Conservation (phyloP, 1,140 invertebrate genomes). For the Halesus radiatus region DNA sequence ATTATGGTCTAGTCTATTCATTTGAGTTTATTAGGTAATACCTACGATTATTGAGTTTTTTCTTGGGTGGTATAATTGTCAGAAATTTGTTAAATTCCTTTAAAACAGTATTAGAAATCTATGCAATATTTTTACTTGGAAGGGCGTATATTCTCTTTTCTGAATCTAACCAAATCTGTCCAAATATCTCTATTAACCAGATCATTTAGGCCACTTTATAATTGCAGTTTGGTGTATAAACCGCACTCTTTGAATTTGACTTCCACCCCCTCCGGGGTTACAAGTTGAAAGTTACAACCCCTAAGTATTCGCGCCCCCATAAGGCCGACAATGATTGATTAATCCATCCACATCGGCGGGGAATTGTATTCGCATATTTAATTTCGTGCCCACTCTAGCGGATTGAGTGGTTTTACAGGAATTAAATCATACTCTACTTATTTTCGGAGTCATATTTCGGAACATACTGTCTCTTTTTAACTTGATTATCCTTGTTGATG, state of each 20-base stretch:
- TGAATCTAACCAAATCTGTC: too few relatives aligned
- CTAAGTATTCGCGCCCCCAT: constrained; percentile 27
- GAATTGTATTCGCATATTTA: constrained; percentile 58
- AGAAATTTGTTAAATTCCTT: too few relatives aligned
- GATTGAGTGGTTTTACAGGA: constrained; percentile 37
- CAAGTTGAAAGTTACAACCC: constrained; percentile 13
- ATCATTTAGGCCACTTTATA: constrained; percentile 10
- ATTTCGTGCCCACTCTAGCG: constrained; percentile 47
- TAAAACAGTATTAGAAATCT: too few relatives aligned
- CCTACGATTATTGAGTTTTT: too few relatives aligned
- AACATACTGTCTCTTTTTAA: too few relatives aligned
- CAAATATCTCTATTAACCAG: not conserved
- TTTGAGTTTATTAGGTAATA: too few relatives aligned
- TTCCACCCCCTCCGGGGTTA: constrained; percentile 8
- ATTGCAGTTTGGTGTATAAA: constrained; percentile 30
- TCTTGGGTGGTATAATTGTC: too few relatives aligned
- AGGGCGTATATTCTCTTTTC: too few relatives aligned
- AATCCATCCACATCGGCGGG: constrained; percentile 46
- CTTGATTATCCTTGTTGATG: too few relatives aligned
- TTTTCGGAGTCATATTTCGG: constrained; percentile 1
- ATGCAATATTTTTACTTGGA: too few relatives aligned
- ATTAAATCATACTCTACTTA: constrained; percentile 19
- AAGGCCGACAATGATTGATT: constrained; percentile 55
- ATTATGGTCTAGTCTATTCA: too few relatives aligned
- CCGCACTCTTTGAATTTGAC: constrained; percentile 31